These are phyloP conservation scores for Acleris emargana DNA, from an alignment of 2,888 invertebrate species.

Conservation along the genomic window DNA sequence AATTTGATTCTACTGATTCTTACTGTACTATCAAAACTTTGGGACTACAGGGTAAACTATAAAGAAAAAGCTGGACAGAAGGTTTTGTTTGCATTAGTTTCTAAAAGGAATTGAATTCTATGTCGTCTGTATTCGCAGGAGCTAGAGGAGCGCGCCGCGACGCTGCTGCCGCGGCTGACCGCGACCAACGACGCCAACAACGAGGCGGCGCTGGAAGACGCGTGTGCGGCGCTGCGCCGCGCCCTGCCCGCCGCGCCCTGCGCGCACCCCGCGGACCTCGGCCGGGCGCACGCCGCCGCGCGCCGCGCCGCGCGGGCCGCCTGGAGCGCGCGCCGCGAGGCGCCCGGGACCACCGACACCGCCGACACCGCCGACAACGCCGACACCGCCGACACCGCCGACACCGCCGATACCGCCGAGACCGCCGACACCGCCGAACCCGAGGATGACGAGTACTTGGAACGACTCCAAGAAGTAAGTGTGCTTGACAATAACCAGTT, in stretches of 20 bases:
- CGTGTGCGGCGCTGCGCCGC: conserved; percentile 37
- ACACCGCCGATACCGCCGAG: conserved; percentile 7
- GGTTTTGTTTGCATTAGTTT: neutral
- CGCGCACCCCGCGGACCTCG: conserved; percentile 36
- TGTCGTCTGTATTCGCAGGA: neutral
- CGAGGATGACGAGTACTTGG: conserved; percentile 39
- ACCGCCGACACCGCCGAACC: conserved; percentile 5
- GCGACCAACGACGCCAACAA: conserved; percentile 40
- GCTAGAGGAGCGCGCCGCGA: conserved; percentile 36
- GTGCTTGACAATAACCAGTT: too few relatives aligned
- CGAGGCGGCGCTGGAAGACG: conserved; percentile 35
- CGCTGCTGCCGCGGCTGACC: neutral
- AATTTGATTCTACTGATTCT: too few relatives aligned
- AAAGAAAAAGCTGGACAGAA: too few relatives aligned
- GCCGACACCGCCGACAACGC: too few relatives aligned
- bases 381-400: too few relatives aligned
- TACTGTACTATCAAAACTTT: too few relatives aligned
- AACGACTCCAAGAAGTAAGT: neutral
- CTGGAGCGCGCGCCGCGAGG: neutral
- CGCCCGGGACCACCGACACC: too few relatives aligned
- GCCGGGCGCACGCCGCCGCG: conserved; percentile 6
- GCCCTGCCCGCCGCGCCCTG: conserved; percentile 44
- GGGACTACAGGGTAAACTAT: too few relatives aligned
- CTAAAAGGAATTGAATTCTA: neutral
- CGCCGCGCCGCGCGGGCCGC: conserved; percentile 33